A percentile compares a stretch with the other conserved stretches of the same genome.
These are phyloP conservation scores for Erithacus rubecula DNA, from an alignment of 2,797 vertebrate genomes.

Conservation along the genomic window DNA sequence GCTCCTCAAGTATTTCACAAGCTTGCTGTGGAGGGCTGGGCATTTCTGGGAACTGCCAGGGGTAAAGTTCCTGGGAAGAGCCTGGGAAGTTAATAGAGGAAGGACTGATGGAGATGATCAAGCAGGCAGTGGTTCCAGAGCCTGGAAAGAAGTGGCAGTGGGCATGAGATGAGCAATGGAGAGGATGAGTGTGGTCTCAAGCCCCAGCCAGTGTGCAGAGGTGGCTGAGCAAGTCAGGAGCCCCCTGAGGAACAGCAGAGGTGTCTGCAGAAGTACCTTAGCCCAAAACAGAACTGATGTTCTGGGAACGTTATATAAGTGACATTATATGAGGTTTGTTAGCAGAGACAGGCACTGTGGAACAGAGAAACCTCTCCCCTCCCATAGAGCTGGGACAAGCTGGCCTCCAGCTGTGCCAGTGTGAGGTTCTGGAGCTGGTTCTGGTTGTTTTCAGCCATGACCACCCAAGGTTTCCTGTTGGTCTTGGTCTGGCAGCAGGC, in stretches of 20 bases:
- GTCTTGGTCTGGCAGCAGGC: not conserved
- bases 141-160: not conserved
- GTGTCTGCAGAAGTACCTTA: not conserved
- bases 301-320: too few species aligned
- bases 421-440: not conserved
- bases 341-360: not conserved
- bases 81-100: not conserved
- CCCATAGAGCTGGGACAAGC: accelerated
- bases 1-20: not conserved
- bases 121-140: not conserved
- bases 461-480: accelerated
- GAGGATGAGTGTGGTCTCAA: not conserved
- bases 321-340: not conserved
- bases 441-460: not conserved
- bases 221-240: not conserved
- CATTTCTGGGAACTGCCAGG: not conserved
- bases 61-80: not conserved
- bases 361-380: not conserved
- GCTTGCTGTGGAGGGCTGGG: not conserved
- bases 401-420: not conserved
- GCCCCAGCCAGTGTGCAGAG: not conserved
- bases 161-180: not conserved
- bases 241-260: not conserved
- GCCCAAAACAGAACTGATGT: too few species aligned
- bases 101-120: not conserved